phyloP scores from a whole-genome alignment of 2,113 vertebrate species.

The Entelurus aequoreus region DNA sequence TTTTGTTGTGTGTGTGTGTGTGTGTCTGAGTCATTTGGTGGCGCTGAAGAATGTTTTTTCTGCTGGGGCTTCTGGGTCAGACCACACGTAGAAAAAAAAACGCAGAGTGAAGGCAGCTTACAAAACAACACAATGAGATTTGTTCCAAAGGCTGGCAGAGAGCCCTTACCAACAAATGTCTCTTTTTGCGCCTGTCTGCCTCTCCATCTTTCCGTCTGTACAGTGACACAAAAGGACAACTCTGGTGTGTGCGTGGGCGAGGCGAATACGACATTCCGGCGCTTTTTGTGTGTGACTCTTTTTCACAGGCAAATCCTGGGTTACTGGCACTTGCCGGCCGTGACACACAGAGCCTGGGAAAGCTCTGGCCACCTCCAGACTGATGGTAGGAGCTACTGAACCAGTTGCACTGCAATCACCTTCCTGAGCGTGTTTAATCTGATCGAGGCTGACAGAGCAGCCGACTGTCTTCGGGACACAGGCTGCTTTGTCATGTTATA shows the following conservation, averaged over 20 bases:
- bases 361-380: constrained; percentile 47
- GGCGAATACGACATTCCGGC: constrained; percentile 55
- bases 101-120: constrained; percentile 27
- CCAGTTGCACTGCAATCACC: too few species aligned
- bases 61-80: constrained; percentile 30
- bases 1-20: background rate
- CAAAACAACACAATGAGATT: constrained; percentile 25
- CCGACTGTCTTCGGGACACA: too few species aligned
- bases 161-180: constrained; percentile 32
- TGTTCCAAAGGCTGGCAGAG: constrained; percentile 41
- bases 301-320: constrained; percentile 64
- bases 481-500: too few species aligned
- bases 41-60: constrained; percentile 40
- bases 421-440: too few species aligned
- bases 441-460: too few species aligned
- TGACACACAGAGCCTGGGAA: constrained; percentile 62
- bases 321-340: constrained; percentile 43
- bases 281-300: constrained; percentile 36
- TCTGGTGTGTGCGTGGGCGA: constrained; percentile 34
- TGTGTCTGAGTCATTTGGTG: constrained; percentile 16
- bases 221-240: constrained; percentile 57
- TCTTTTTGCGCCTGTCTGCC: constrained; percentile 24
- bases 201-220: constrained; percentile 21
- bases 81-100: constrained; percentile 28
- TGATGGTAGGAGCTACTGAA: background rate